Evolutionary conservation across 2,888 invertebrate genomes (phyloP).

Genomic region (Entomobrya proxima): DNA sequence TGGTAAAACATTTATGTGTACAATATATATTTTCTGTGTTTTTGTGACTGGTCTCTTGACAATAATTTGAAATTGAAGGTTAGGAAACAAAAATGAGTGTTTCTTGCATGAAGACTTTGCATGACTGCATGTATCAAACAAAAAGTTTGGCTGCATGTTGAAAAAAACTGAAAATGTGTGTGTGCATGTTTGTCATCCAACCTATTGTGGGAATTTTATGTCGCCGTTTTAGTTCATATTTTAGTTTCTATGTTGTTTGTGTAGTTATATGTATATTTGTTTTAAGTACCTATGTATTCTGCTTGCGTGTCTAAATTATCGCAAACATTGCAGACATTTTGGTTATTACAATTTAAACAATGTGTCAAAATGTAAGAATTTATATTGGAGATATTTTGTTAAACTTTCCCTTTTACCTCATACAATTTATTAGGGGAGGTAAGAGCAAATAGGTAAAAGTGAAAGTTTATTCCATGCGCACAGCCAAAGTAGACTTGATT

Average conservation of each 20-base stretch:
- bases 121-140: background rate
- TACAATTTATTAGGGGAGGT: background rate
- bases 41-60: constrained; percentile 57
- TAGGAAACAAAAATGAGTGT: background rate
- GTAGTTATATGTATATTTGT: too few species aligned
- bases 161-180: background rate
- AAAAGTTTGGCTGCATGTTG: background rate
- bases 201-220: too few species aligned
- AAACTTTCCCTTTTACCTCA: constrained; percentile 6
- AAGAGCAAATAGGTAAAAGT: background rate
- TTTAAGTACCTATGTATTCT: too few species aligned
- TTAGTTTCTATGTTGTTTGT: too few species aligned
- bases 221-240: too few species aligned
- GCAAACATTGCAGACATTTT: too few species aligned
- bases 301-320: too few species aligned
- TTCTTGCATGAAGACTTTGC: constrained; percentile 1
- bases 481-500: constrained; percentile 21
- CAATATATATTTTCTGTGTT: background rate
- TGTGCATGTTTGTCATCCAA: too few species aligned
- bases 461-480: background rate
- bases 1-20: background rate
- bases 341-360: too few species aligned
- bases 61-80: background rate
- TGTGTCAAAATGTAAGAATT: background rate
- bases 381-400: background rate